Percentiles rank a stretch among this genome's conserved stretches.
phyloP scores from a whole-genome alignment of 92 coral and sea anemone genomes.

The Paramuricea clavata region DNA sequence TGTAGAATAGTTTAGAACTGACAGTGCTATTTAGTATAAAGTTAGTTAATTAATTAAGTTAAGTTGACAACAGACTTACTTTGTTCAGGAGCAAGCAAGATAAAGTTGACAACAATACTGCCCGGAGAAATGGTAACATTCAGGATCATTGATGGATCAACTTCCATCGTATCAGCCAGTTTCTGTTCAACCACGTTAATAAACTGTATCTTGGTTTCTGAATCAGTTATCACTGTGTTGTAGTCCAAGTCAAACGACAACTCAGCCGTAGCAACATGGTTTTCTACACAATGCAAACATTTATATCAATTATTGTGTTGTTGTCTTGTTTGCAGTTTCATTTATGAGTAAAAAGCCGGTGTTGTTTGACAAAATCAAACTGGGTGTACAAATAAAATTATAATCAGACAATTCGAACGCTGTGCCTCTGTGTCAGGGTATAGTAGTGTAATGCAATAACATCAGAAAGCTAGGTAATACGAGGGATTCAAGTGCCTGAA shows the following conservation, averaged over 20 bases:
- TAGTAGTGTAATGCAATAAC: too few species aligned
- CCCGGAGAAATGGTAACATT: slow-evolving; percentile 31
- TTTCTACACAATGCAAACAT: not conserved
- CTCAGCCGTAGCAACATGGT: not conserved
- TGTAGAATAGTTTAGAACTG: not conserved
- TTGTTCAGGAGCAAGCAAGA: not conserved
- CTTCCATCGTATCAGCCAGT: slow-evolving; percentile 15
- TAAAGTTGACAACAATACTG: slow-evolving; percentile 23
- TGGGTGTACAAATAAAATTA: too few species aligned
- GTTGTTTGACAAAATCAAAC: too few species aligned
- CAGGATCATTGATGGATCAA: slow-evolving; percentile 18
- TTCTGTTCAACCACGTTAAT: not conserved
- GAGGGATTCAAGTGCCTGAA: too few species aligned
- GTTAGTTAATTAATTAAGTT: not conserved
- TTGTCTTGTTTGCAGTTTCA: not conserved
- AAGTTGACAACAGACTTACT: slow-evolving; percentile 6
- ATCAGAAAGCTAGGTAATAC: too few species aligned
- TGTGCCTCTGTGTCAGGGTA: too few species aligned
- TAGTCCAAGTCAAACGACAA: slow-evolving; percentile 26
- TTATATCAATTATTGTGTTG: not conserved
- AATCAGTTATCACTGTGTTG: not conserved
- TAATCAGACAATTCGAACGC: too few species aligned
- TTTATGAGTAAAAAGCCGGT: too few species aligned
- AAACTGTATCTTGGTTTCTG: not conserved
- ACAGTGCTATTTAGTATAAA: not conserved